Percentiles rank a stretch among this genome's conserved stretches.
Evolutionary conservation across 2,888 invertebrate species (phyloP).

Genomic region (Aspidiotus destructor): DNA sequence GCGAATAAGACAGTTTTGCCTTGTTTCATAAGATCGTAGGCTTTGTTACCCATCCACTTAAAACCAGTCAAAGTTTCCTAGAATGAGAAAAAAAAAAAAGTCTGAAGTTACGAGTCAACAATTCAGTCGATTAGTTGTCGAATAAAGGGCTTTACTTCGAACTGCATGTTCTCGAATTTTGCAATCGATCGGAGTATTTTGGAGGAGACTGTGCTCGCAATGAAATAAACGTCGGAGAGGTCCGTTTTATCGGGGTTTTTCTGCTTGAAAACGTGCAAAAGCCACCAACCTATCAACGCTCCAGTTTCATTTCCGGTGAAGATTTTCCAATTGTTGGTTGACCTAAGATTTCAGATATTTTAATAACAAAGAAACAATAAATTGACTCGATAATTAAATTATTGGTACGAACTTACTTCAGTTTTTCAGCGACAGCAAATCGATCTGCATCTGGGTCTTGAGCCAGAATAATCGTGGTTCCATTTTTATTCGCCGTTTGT

Average conservation of each 20-base stretch:
- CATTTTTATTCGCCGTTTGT: conserved; percentile 61
- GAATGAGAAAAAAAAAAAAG: neutral
- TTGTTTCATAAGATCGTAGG: conserved; percentile 57
- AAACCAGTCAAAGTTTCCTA: conserved; percentile 94
- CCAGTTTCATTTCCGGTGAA: conserved; percentile 95
- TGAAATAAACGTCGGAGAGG: conserved; percentile 61
- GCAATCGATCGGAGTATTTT: conserved; percentile 81
- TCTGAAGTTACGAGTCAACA: neutral
- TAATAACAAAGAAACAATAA: neutral
- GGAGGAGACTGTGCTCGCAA: conserved; percentile 93
- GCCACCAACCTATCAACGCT: conserved; percentile 90
- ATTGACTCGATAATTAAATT: neutral
- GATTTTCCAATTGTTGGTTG: conserved; percentile 64
- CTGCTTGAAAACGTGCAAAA: conserved; percentile 51
- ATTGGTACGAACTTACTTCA: conserved; percentile 37
- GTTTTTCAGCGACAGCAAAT: conserved; percentile 82
- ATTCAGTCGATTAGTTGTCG: neutral
- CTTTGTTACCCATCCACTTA: conserved; percentile 97
- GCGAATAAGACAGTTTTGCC: conserved; percentile 79
- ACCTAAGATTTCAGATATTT: neutral
- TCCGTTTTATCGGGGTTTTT: conserved; percentile 43
- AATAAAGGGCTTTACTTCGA: conserved; percentile 44
- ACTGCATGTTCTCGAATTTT: conserved; percentile 62
- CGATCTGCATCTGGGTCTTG: conserved; percentile 99
- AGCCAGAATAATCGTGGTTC: conserved; percentile 70